Evolutionary conservation across 2,113 vertebrate genomes (phyloP), one percentile per base, ranked within the genome.

Genomic region (Syrrhaptes paradoxus): DNA sequence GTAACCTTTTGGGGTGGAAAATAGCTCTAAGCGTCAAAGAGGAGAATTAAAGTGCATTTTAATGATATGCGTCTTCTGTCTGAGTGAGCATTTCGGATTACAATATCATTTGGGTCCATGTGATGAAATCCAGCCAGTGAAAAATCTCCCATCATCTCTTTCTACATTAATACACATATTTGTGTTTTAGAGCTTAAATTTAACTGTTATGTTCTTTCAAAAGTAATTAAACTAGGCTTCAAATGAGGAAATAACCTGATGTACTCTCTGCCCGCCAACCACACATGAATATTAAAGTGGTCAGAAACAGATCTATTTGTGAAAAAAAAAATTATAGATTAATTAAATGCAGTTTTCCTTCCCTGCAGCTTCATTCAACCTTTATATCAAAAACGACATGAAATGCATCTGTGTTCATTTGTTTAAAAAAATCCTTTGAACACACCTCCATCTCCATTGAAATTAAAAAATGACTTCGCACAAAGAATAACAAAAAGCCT

Each of bases 401-500:
- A 92, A 94, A 80, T 90, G 73, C 81, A 93, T 96, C 94, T 91
- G 80, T 58, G 77, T 87, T 96, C 92, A 85, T 90, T 92, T 96
- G 84, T 54, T 96, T 55, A 49, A 95, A 95, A 79, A 83, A 89
- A 41, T 68, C 65, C 95, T 96, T 92, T 67, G 87, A 91, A 90
- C 73, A 52, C 62, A 65, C 90, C 97, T 95, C 96, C 92, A 85
- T 95, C 92, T 92, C 94, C 91, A 96, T 94, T 90, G 96, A 91
- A 96, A 93, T 95, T 94, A 76, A 89, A 95, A 96, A 98, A 95
- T 92, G 52, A 91, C 95, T 96, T 80, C 43, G 94, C 78, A 83
- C 57, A 91, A 87, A 96, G 87, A 72, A 94, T 81, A 95, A 97
- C 95, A 98, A 96, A 97, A 97, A 95, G 86, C 95, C 97, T 97